Percentiles rank a stretch among this genome's conserved stretches.
Evolutionary conservation across 2,888 invertebrate genomes (phyloP).

Genomic region (Eristalis pertinax): DNA sequence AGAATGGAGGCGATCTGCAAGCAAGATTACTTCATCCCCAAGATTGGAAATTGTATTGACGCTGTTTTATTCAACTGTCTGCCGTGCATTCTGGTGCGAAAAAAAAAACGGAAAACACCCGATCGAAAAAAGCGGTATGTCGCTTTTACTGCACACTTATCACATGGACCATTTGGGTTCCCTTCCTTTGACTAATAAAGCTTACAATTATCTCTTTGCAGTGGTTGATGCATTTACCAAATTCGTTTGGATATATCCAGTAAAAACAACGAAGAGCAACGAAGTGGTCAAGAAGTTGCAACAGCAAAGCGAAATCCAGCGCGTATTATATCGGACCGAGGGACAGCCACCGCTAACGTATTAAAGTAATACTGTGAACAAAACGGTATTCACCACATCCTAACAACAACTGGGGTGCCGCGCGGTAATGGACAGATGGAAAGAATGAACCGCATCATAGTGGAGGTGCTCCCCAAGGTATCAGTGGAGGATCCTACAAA

Average conservation of each 20-base stretch:
- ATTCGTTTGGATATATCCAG: background rate
- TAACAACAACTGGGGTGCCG: background rate
- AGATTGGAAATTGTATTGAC: too few relatives aligned
- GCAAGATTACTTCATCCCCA: too few relatives aligned
- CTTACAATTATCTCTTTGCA: background rate
- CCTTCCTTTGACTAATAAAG: too few relatives aligned
- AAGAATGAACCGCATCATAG: slow-evolving; percentile 74
- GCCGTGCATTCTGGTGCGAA: background rate
- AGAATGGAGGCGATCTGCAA: too few relatives aligned
- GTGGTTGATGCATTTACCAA: background rate
- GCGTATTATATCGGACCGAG: too few relatives aligned
- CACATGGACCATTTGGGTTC: too few relatives aligned
- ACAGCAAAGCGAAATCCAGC: background rate
- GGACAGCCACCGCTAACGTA: background rate
- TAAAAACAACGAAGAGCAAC: slow-evolving; percentile 21
- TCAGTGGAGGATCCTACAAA: too few relatives aligned
- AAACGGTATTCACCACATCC: background rate
- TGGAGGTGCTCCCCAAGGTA: background rate
- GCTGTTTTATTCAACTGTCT: slow-evolving; percentile 2
- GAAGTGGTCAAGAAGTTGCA: background rate
- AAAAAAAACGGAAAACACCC: background rate
- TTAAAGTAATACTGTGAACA: too few relatives aligned
- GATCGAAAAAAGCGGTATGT: background rate
- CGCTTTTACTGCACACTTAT: too few relatives aligned
- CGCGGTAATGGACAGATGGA: slow-evolving; percentile 76